These are phyloP conservation scores for Tromatobia lineatoria DNA, from an alignment of 2,888 invertebrate species.

Conservation along the genomic window DNA sequence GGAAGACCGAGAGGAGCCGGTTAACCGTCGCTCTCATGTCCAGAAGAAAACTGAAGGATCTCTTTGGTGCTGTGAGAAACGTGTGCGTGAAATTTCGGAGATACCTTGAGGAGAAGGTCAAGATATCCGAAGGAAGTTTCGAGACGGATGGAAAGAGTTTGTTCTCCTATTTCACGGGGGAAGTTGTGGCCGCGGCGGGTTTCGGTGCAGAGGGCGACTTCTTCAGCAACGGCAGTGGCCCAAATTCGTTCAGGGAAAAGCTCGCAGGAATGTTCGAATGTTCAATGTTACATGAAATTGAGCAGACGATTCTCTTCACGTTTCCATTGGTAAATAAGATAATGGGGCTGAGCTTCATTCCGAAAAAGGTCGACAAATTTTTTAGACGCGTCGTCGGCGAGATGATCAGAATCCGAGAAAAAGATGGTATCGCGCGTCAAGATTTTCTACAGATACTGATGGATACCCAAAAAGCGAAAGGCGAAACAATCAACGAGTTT, in stretches of 20 bases:
- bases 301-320: constrained; percentile 56
- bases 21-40: constrained; percentile 58
- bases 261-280: constrained; percentile 66
- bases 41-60: constrained; percentile 63
- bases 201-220: constrained; percentile 77
- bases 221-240: constrained; percentile 71
- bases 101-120: constrained; percentile 40
- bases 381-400: constrained; percentile 73
- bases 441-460: constrained; percentile 86
- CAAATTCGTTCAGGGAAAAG: constrained; percentile 62
- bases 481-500: constrained; percentile 75
- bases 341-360: constrained; percentile 62
- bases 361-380: constrained; percentile 70
- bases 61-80: constrained; percentile 75
- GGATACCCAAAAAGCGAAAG: constrained; percentile 70
- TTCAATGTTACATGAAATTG: constrained; percentile 47
- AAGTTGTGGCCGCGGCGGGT: constrained; percentile 75
- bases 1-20: constrained; percentile 71
- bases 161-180: constrained; percentile 74
- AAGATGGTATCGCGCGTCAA: constrained; percentile 76
- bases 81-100: constrained; percentile 72
- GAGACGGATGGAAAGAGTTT: constrained; percentile 78
- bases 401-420: constrained; percentile 72
- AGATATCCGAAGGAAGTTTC: constrained; percentile 47
- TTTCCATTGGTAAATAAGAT: constrained; percentile 66